Evolutionary conservation across 2,797 vertebrate species (phyloP).

Genomic region (Erethizon dorsatum): DNA sequence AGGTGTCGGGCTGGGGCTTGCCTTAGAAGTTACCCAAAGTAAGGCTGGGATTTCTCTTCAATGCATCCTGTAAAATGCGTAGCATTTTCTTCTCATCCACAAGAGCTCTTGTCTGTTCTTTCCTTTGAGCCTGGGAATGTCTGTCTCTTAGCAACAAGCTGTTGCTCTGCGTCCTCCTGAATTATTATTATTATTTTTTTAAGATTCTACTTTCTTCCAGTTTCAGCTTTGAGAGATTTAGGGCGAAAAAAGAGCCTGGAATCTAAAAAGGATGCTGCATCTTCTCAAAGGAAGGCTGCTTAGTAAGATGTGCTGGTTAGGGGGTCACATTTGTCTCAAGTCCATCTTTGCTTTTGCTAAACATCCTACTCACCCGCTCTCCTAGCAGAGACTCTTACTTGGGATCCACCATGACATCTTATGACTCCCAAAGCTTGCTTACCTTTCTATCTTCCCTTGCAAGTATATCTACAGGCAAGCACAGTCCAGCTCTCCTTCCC

Average conservation of each 20-base stretch:
- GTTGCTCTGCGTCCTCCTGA: neutral
- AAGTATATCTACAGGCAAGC: neutral
- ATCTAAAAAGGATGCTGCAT: neutral
- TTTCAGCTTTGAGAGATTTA: neutral
- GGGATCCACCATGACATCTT: neutral
- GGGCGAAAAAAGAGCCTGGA: neutral
- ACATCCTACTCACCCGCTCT: neutral
- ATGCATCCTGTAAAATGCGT: neutral
- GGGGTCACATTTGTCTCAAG: rapidly evolving
- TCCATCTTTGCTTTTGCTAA: neutral
- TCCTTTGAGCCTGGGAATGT: neutral
- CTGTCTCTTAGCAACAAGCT: neutral
- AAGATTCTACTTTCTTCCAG: neutral
- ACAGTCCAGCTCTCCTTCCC: neutral
- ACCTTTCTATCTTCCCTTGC: neutral
- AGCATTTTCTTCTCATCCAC: neutral
- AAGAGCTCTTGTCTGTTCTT: neutral
- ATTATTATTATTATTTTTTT: neutral
- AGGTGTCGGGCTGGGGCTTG: neutral
- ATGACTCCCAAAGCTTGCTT: neutral
- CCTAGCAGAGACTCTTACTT: no score
- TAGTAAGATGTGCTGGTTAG: neutral
- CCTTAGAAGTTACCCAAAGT: no score
- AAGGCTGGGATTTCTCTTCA: neutral
- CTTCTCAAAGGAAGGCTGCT: neutral